Percentiles rank a stretch among this genome's conserved stretches.
These are phyloP conservation scores for Pseudorectes ferrugineus DNA, from an alignment of 2,113 vertebrate species.

Conservation along the genomic window DNA sequence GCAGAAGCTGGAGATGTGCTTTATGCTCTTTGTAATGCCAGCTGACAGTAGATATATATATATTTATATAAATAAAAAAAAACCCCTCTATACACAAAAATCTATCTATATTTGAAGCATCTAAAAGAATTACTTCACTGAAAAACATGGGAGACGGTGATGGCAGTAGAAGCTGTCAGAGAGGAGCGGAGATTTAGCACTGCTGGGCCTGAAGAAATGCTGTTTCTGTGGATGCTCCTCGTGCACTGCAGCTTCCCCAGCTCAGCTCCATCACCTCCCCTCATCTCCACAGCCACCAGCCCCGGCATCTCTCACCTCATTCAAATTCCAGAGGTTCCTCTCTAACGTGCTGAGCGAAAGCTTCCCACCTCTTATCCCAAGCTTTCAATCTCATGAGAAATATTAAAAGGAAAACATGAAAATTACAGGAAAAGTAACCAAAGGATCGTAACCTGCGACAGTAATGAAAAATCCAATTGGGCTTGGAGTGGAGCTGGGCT, in stretches of 20 bases:
- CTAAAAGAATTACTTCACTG: background rate
- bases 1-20: background rate
- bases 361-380: background rate
- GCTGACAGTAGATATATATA: background rate
- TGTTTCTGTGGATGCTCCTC: background rate
- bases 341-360: background rate
- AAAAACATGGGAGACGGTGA: background rate
- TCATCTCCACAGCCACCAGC: background rate
- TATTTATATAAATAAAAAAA: background rate
- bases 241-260: background rate
- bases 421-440: constrained; percentile 38
- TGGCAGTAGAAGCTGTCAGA: background rate
- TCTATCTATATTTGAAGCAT: background rate
- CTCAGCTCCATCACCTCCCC: background rate
- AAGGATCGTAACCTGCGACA: constrained; percentile 1
- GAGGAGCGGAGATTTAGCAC: background rate
- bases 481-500: background rate
- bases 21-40: background rate
- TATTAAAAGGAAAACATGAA: constrained; percentile 44
- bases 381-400: constrained; percentile 38
- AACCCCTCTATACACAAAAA: background rate
- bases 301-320: constrained; percentile 1
- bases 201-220: background rate
- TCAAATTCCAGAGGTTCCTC: background rate
- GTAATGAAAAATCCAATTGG: constrained; percentile 26